Conservation (phyloP, 2,797 vertebrate species). For the Anguilla marmorata region DNA sequence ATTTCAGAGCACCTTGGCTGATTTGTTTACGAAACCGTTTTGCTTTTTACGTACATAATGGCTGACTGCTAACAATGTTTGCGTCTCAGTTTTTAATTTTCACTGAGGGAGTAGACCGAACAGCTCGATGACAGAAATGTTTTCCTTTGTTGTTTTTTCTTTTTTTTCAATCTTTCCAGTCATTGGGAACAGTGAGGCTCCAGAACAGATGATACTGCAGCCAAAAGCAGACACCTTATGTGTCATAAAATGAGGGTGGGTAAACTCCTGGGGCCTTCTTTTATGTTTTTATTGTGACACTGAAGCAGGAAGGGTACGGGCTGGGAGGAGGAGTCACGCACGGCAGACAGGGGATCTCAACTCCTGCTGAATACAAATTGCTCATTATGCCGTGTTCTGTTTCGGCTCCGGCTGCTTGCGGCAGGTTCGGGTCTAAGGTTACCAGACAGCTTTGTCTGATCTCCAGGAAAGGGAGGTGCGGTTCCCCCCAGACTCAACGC, state of each 20-base stretch:
- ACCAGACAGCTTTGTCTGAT: constrained; percentile 70
- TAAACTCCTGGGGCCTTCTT: constrained; percentile 22
- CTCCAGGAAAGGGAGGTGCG: constrained; percentile 53
- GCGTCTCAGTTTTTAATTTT: neutral
- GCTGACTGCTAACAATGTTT: constrained; percentile 13
- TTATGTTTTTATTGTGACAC: constrained; percentile 24
- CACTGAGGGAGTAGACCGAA: neutral
- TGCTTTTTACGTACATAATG: neutral
- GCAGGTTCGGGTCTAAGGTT: constrained; percentile 67
- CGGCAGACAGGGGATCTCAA: constrained; percentile 31
- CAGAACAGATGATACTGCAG: constrained; percentile 30
- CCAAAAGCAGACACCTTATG: constrained; percentile 10
- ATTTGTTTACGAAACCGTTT: neutral
- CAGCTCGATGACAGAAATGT: neutral
- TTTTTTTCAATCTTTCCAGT: neutral
- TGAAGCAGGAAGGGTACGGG: constrained; percentile 35
- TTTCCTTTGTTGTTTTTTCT: neutral
- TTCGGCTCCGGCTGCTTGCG: constrained; percentile 52
- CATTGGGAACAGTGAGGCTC: constrained; percentile 27
- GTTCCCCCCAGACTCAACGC: constrained; percentile 43
- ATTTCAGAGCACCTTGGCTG: neutral
- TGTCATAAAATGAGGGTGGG: constrained; percentile 25
- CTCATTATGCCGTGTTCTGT: constrained; percentile 57
- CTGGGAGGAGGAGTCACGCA: constrained; percentile 24
- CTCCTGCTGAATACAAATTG: constrained; percentile 59